A percentile compares a stretch with the other conserved stretches of the same genome.
Evolutionary conservation across 2,888 invertebrate species (phyloP).

Genomic region (Cephus sareptanus): DNA sequence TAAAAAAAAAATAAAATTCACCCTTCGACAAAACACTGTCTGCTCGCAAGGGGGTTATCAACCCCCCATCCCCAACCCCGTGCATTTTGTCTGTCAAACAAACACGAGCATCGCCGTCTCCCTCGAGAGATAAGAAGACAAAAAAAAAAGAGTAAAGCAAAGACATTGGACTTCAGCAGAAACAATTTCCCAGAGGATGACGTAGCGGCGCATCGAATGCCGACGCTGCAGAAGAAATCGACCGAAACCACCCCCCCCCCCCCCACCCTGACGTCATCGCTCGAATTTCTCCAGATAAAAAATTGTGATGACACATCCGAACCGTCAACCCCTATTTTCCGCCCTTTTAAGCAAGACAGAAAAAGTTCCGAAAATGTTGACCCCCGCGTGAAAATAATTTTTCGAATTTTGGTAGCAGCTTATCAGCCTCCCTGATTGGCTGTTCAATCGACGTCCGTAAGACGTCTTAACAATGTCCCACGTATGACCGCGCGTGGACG

Average conservation of each 20-base stretch:
- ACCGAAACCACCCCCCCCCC: neutral
- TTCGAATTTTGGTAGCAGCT: neutral
- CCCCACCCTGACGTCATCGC: neutral
- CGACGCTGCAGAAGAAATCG: neutral
- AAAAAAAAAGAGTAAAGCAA: neutral
- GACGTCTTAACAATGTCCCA: neutral
- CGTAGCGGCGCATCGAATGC: neutral
- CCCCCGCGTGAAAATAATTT: slow-evolving; percentile 5
- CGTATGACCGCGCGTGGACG: neutral
- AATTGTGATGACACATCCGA: slow-evolving; percentile 24
- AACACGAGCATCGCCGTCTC: neutral
- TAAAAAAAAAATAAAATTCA: no score
- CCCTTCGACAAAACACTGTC: neutral
- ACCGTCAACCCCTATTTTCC: slow-evolving; percentile 35
- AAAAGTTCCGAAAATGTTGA: slow-evolving; percentile 22
- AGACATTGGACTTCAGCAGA: neutral
- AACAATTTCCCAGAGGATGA: neutral
- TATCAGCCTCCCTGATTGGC: neutral
- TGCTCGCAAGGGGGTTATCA: neutral
- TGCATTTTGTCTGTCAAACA: neutral
- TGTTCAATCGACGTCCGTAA: neutral
- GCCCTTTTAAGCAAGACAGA: slow-evolving; percentile 29
- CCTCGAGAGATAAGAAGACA: neutral
- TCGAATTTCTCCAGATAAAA: slow-evolving; percentile 29
- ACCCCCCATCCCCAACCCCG: neutral